Base-by-base conservation (phyloP, 2,113 vertebrate genomes). In the Bubo blakistoni region DNA sequence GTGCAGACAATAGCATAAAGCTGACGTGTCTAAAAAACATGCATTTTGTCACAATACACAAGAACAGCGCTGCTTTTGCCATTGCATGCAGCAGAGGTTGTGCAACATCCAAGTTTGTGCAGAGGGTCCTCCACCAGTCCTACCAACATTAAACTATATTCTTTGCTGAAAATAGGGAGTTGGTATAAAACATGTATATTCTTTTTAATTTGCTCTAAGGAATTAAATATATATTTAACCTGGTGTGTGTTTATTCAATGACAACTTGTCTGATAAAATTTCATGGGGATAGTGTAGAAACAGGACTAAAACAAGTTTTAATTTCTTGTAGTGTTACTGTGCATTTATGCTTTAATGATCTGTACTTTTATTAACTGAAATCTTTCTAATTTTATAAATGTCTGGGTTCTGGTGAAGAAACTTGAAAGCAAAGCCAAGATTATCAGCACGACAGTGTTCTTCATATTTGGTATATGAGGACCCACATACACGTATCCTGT, bases 91-190 rank as follows among this genome's bases (percentile, higher is more conserved):
- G 95, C 96, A 96, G 92, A 97, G 86, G 97, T 70, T 92, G 91
- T 95, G 97, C 97, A 96, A 98, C 96, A 98, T 93, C 81, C 96
- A 98, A 82, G 40, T 97, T 84, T 97, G 98, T 98, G 98, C 97
- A 98, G 98, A 97, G 98, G 98, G 98, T 98, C 98, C 98, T 98
- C 98, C 95, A 96, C 96, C 94, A 98, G 96, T 94, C 94, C 95
- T 96, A 81, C 36, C 66, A 86, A 52, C 26, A 38, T 73, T 71
- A 63, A 74, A 81, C 91, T 93, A 73, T 13, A 63, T 18, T 84
- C 80, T 73, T 96, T 90, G 61, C 12, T 91, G 88, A 94, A 94
- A 97, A 73, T 1, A 84, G 25, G 3, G 30, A 19, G 47, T 55
- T 91, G 36, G 59, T 44, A 72, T 49, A 67, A 67, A 82, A 91